These are phyloP conservation scores for Anser cygnoides DNA, from an alignment of 2,113 vertebrate genomes.

Conservation along the genomic window DNA sequence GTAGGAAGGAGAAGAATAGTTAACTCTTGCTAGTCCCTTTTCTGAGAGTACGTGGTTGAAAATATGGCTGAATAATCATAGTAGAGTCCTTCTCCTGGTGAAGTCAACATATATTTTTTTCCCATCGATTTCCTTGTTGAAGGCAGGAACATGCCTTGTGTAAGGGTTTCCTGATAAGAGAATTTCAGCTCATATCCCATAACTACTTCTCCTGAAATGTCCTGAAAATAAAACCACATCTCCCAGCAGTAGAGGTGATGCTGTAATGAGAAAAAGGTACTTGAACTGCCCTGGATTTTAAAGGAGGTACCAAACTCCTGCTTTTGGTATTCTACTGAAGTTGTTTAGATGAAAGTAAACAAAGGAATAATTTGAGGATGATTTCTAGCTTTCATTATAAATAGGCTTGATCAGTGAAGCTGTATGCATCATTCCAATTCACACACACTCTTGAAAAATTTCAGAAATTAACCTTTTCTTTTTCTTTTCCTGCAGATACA, in stretches of 20 bases:
- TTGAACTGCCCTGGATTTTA: background rate
- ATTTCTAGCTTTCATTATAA: background rate
- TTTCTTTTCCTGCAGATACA: conserved; percentile 82
- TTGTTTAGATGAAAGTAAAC: background rate
- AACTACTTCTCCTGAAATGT: background rate
- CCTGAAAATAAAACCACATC: background rate
- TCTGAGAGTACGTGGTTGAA: background rate
- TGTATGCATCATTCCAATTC: background rate
- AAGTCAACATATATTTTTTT: background rate
- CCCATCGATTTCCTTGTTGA: background rate
- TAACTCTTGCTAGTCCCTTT: background rate
- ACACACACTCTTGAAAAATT: background rate
- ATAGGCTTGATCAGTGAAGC: background rate
- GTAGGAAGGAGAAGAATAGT: conserved; percentile 50
- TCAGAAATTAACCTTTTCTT: background rate
- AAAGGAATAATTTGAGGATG: background rate
- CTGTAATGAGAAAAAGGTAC: background rate
- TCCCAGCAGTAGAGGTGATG: background rate
- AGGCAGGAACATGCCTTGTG: background rate
- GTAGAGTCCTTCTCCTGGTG: background rate
- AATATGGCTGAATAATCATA: background rate
- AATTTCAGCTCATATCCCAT: background rate
- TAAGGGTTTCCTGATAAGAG: background rate
- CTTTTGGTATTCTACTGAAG: background rate
- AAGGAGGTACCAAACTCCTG: background rate